A percentile compares a stretch with the other conserved stretches of the same genome.
phyloP scores from a whole-genome alignment of 2,797 vertebrate species.

The Argya squamiceps region DNA sequence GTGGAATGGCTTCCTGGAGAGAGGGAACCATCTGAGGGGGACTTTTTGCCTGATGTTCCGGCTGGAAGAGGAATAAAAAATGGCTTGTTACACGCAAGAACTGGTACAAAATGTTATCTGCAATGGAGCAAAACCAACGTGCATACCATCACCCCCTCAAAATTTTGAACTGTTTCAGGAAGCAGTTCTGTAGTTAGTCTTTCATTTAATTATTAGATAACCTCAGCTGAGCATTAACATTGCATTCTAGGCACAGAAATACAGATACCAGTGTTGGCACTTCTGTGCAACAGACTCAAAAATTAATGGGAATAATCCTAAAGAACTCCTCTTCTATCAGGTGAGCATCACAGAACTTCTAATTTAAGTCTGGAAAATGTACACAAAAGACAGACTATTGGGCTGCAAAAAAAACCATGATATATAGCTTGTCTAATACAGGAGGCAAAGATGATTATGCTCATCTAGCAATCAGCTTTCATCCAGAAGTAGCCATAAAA shows the following conservation, averaged over 20 bases:
- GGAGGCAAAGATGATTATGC: not conserved
- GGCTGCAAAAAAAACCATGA: not conserved
- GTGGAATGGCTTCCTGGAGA: conserved; percentile 63
- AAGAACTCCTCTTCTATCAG: not conserved
- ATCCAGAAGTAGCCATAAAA: not conserved
- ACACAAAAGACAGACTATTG: not conserved
- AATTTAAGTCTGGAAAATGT: not conserved
- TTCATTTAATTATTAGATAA: not conserved
- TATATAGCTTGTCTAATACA: not conserved
- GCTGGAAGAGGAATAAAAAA: conserved; percentile 51
- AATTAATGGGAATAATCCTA: not conserved
- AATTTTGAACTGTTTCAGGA: not conserved
- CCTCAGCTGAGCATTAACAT: not conserved
- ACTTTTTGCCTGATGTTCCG: conserved; percentile 74
- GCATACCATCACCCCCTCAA: not conserved
- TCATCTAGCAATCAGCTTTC: not conserved
- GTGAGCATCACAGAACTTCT: not conserved
- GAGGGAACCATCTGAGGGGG: conserved; percentile 61
- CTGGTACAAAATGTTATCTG: not conserved
- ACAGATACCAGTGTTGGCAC: not conserved
- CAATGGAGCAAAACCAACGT: not conserved
- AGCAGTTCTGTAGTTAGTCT: not conserved
- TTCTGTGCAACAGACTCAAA: not conserved
- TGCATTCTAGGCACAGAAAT: not conserved
- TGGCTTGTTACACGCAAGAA: not conserved